Evolutionary conservation across 2,888 invertebrate genomes (phyloP).

Genomic region (Caenorhabditis auriculariae): DNA sequence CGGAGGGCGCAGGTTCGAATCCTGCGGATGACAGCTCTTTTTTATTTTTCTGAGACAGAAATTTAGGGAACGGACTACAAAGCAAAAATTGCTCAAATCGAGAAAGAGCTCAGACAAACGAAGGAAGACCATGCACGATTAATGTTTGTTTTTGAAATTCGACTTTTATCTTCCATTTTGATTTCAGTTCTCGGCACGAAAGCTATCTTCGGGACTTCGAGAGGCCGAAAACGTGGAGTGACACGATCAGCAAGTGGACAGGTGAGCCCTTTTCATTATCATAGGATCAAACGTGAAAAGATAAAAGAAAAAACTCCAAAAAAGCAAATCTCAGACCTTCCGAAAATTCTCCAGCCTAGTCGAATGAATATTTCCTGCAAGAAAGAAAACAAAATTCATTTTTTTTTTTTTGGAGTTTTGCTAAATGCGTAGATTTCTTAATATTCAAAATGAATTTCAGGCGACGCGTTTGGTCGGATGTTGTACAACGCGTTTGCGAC

Average conservation of each 20-base stretch:
- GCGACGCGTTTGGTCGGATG: slow-evolving; percentile 26
- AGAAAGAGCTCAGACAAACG: slow-evolving; percentile 21
- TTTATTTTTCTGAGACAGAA: too few species aligned
- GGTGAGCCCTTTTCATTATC: background rate
- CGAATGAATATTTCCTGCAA: too few species aligned
- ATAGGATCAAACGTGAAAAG: too few species aligned
- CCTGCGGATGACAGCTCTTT: slow-evolving; percentile 50
- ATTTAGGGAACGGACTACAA: slow-evolving; percentile 22
- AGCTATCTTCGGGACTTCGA: slow-evolving; percentile 13
- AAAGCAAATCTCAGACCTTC: too few species aligned
- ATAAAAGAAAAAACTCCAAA: too few species aligned
- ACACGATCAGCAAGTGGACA: slow-evolving; percentile 24
- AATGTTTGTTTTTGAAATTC: slow-evolving; percentile 6
- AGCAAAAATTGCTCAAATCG: slow-evolving; percentile 19
- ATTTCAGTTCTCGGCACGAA: slow-evolving; percentile 3
- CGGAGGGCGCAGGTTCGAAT: slow-evolving; percentile 54
- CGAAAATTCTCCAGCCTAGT: too few species aligned
- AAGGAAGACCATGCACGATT: slow-evolving; percentile 22
- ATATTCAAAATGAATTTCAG: too few species aligned
- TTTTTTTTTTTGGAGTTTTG: too few species aligned
- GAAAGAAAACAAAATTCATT: background rate
- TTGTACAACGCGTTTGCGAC: slow-evolving; percentile 21
- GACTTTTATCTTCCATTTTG: background rate
- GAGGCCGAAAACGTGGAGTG: slow-evolving; percentile 19
- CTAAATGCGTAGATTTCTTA: too few species aligned